A percentile compares a stretch with the other conserved stretches of the same genome.
These are phyloP conservation scores for Drepana falcataria DNA, from an alignment of 2,888 invertebrate genomes.

Conservation along the genomic window DNA sequence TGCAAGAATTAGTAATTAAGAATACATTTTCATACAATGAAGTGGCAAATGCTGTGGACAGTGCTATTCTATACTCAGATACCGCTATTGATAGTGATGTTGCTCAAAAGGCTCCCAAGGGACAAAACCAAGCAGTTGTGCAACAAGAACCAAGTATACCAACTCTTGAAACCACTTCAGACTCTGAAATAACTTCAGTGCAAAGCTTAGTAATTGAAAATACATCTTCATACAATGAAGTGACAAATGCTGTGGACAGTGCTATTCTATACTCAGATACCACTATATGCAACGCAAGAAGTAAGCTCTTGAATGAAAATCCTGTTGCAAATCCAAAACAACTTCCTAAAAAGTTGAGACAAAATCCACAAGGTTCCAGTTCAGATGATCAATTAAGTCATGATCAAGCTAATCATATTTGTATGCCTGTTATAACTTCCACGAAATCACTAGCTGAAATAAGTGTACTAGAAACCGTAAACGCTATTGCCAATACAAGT, in stretches of 20 bases:
- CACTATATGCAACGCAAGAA: conserved; percentile 10
- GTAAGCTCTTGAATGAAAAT: conserved; percentile 43
- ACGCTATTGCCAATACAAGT: conserved; percentile 2
- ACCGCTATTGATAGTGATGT: background rate
- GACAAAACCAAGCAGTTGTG: background rate
- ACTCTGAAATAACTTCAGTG: background rate
- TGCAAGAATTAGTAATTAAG: background rate
- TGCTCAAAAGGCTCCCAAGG: background rate
- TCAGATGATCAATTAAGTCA: conserved; percentile 3
- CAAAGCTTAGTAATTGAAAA: background rate
- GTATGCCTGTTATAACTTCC: conserved; percentile 55
- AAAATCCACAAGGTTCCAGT: background rate
- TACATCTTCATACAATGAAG: background rate
- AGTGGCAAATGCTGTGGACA: background rate
- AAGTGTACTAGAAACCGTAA: conserved; percentile 9
- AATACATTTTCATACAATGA: background rate
- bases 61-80: background rate
- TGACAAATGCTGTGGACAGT: background rate
- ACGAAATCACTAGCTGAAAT: conserved; percentile 45
- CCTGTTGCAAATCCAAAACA: conserved; percentile 66
- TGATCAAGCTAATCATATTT: conserved; percentile 12
- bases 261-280: background rate
- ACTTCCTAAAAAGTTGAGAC: conserved; percentile 44
- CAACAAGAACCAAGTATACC: background rate
- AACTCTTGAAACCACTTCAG: background rate